Percentiles rank a stretch among this genome's conserved stretches.
These are phyloP conservation scores for Colaptes auratus DNA, from an alignment of 2,113 vertebrate species.

Conservation along the genomic window DNA sequence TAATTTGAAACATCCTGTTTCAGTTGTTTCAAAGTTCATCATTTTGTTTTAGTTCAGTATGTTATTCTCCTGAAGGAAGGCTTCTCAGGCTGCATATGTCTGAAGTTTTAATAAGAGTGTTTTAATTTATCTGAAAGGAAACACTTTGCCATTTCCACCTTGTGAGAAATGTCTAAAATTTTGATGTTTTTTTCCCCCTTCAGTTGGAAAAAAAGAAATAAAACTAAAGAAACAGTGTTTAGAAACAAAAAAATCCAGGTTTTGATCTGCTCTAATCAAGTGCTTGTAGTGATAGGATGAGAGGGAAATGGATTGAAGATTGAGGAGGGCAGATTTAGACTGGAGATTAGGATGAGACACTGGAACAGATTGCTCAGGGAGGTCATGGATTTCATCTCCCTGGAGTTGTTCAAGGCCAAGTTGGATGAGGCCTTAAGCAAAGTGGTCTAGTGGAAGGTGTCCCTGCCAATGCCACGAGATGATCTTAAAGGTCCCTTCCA, in stretches of 20 bases:
- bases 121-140: neutral
- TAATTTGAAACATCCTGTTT: neutral
- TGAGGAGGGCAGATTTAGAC: too few relatives aligned
- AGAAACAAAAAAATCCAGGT: neutral
- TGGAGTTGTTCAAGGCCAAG: too few relatives aligned
- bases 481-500: too few relatives aligned
- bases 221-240: neutral
- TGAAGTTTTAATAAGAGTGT: neutral
- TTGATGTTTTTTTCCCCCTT: fast-evolving
- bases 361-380: too few relatives aligned
- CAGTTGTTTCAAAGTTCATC: neutral
- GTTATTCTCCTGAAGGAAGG: neutral
- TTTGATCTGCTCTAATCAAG: neutral
- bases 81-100: neutral
- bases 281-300: too few relatives aligned
- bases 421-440: too few relatives aligned
- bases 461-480: too few relatives aligned
- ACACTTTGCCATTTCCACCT: neutral
- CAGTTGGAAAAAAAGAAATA: neutral
- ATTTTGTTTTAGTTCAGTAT: neutral
- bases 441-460: too few relatives aligned
- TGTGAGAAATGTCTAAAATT: neutral
- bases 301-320: too few relatives aligned
- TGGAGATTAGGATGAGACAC: too few relatives aligned
- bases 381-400: too few relatives aligned